Percentiles rank a stretch among this genome's conserved stretches.
Evolutionary conservation across 2,113 vertebrate genomes (phyloP).

Genomic region (Corapipo altera): DNA sequence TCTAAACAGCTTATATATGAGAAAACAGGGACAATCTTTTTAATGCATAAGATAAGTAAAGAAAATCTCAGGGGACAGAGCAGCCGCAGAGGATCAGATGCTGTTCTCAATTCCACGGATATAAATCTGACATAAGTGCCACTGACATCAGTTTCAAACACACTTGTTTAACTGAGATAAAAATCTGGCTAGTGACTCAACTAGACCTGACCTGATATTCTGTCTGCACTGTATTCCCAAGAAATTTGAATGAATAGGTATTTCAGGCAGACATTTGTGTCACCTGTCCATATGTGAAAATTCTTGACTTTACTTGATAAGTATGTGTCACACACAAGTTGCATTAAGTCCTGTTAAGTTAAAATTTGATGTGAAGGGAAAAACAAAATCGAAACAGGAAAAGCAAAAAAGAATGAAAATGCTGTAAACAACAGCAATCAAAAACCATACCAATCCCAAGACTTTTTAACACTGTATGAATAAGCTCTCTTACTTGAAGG

Average conservation of each 20-base stretch:
- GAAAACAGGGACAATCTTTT: not conserved
- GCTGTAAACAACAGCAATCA: not conserved
- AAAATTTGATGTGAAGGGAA: not conserved
- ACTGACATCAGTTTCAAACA: not conserved
- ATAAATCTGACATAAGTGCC: not conserved
- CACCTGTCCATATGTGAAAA: not conserved
- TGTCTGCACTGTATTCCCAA: not conserved
- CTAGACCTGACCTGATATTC: not conserved
- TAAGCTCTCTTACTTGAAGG: not conserved
- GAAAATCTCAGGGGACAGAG: not conserved
- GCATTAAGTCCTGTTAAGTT: not conserved
- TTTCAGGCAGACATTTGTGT: not conserved
- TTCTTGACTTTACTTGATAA: not conserved
- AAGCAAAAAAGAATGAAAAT: not conserved
- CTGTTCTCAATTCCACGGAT: not conserved
- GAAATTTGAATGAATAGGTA: not conserved
- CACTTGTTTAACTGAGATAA: not conserved
- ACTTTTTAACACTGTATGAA: not conserved
- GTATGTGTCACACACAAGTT: not conserved
- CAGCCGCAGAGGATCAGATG: fast-evolving
- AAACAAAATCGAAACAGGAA: not conserved
- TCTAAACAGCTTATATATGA: not conserved
- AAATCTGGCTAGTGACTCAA: not conserved
- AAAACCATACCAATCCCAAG: not conserved
- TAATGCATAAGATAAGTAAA: not conserved